Evolutionary conservation across 1,140 invertebrate species (phyloP).

Genomic region (Trichomalopsis sarcophagae): DNA sequence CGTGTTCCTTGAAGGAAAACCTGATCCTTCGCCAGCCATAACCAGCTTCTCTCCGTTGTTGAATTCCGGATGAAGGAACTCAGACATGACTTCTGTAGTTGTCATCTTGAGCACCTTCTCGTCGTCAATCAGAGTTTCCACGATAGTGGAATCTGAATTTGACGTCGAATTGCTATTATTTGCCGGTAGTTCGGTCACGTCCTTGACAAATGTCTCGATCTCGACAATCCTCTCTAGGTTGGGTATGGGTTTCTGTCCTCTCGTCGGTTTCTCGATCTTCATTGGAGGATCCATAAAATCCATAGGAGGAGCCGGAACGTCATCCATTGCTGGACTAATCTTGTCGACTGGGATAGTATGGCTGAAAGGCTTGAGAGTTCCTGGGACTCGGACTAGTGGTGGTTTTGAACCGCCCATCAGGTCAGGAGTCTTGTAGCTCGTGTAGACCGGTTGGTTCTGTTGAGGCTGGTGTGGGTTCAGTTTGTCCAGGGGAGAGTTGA

Average conservation of each 20-base stretch:
- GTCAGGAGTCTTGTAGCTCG: slow-evolving; percentile 80
- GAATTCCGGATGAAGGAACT: slow-evolving; percentile 56
- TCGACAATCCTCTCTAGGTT: slow-evolving; percentile 58
- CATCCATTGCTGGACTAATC: slow-evolving; percentile 70
- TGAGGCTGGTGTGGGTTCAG: slow-evolving; percentile 63
- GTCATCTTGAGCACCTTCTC: slow-evolving; percentile 48
- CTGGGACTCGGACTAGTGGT: slow-evolving; percentile 65
- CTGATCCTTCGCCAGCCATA: neutral
- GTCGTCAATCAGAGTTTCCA: slow-evolving; percentile 53
- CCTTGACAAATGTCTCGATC: slow-evolving; percentile 59
- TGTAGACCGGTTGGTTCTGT: slow-evolving; percentile 72
- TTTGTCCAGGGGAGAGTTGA: slow-evolving; percentile 45
- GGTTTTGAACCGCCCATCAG: slow-evolving; percentile 68
- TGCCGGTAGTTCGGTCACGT: slow-evolving; percentile 42
- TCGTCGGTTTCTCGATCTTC: neutral
- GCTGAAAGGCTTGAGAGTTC: slow-evolving; percentile 70
- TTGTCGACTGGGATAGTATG: slow-evolving; percentile 83
- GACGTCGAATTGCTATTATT: slow-evolving; percentile 43
- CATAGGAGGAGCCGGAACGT: neutral
- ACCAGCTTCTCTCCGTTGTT: slow-evolving; percentile 59
- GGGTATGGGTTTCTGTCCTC: slow-evolving; percentile 23
- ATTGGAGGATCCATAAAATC: neutral
- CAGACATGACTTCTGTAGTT: slow-evolving; percentile 60
- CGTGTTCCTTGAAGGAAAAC: slow-evolving; percentile 60
- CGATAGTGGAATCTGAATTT: slow-evolving; percentile 54